phyloP scores from a whole-genome alignment of 1,140 invertebrate genomes.

The Drosophila sturtevanti region DNA sequence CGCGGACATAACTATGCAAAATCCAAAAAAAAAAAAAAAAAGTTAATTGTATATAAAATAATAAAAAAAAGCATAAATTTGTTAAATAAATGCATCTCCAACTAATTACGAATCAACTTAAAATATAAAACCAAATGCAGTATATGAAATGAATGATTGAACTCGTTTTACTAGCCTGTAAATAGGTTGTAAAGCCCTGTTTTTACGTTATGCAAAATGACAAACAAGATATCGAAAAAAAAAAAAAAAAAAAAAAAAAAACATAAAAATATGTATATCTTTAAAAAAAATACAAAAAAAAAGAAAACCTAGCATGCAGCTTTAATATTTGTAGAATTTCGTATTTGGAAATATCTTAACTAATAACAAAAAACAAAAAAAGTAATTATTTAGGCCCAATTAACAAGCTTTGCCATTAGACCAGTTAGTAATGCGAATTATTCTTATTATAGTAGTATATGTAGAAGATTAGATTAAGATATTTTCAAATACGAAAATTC shows the following conservation, averaged over 20 bases:
- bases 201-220: conserved; percentile 73
- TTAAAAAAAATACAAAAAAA: conserved; percentile 54
- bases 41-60: background rate
- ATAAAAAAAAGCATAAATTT: background rate
- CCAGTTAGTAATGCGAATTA: background rate
- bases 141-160: conserved; percentile 62
- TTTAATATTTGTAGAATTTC: conserved; percentile 80
- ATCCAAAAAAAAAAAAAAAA: background rate
- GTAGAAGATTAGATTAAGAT: conserved; percentile 16
- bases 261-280: conserved; percentile 41
- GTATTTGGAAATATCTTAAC: conserved; percentile 62
- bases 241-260: conserved; percentile 37
- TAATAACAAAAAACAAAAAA: background rate
- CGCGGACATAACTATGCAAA: background rate
- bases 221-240: conserved; percentile 14
- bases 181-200: conserved; percentile 83
- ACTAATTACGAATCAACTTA: conserved; percentile 26
- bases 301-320: conserved; percentile 73
- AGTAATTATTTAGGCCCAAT: background rate
- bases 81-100: background rate
- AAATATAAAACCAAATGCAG: conserved; percentile 35
- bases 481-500: conserved; percentile 80
- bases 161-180: conserved; percentile 83
- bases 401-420: background rate
- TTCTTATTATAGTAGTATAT: background rate